Evolutionary conservation across 2,113 vertebrate species (phyloP).

Genomic region (Eretmodus cyanostictus): DNA sequence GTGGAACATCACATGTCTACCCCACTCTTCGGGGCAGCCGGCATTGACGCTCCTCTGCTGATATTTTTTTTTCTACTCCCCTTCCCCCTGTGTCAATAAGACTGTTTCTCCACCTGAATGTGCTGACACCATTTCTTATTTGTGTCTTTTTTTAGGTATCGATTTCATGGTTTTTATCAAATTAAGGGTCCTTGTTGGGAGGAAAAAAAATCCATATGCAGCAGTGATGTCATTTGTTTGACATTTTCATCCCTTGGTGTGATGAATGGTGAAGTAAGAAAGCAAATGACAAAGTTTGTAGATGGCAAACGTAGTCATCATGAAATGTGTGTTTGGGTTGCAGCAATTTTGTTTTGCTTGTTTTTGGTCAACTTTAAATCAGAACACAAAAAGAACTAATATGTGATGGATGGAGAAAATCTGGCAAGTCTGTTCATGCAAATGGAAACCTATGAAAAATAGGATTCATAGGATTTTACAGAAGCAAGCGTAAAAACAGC

Average conservation of each 20-base stretch:
- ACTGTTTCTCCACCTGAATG: slow-evolving; percentile 25
- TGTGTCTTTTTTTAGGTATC: slow-evolving; percentile 59
- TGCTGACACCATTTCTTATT: slow-evolving; percentile 46
- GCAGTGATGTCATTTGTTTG: slow-evolving; percentile 61
- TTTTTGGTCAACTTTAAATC: not conserved
- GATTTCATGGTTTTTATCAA: slow-evolving; percentile 67
- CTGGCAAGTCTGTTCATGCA: not conserved
- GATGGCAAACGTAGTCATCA: slow-evolving; percentile 3
- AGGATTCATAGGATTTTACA: not conserved
- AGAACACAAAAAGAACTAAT: not conserved
- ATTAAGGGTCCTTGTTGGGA: slow-evolving; percentile 44
- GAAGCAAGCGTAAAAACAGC: not conserved
- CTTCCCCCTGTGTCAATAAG: slow-evolving; percentile 28
- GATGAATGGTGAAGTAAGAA: slow-evolving; percentile 44
- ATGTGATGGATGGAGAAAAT: not conserved
- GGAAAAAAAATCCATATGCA: slow-evolving; percentile 51
- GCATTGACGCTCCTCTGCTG: not conserved
- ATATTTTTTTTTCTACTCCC: not conserved
- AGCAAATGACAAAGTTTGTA: slow-evolving; percentile 22
- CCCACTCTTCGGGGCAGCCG: not conserved
- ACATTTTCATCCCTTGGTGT: slow-evolving; percentile 56
- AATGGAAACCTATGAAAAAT: not conserved
- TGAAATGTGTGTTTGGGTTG: not conserved
- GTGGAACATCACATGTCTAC: not conserved
- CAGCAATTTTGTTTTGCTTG: not conserved